Evolutionary conservation across 2,113 vertebrate species (phyloP).

Genomic region (Tragelaphus imberbis): DNA sequence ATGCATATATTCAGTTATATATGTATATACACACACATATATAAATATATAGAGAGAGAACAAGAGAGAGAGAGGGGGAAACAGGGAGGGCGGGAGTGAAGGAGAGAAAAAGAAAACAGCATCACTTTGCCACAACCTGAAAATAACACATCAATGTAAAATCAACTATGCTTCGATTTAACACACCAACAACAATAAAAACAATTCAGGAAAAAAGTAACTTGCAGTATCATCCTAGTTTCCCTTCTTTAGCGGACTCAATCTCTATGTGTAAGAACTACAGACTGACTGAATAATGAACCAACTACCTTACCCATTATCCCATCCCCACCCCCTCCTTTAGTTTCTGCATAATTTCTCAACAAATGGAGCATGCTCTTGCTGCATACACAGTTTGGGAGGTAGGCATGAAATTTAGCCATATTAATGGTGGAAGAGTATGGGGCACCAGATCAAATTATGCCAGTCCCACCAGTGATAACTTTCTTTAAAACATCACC

Average conservation of each 20-base stretch:
- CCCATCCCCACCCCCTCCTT: background rate
- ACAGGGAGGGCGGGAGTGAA: background rate
- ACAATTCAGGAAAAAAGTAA: background rate
- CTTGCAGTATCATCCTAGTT: background rate
- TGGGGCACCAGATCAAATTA: background rate
- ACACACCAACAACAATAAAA: background rate
- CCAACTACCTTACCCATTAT: background rate
- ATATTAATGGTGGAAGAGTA: background rate
- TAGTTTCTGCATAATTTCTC: background rate
- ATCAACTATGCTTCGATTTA: background rate
- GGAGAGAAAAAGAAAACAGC: background rate
- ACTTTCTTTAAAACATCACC: background rate
- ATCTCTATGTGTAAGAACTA: background rate
- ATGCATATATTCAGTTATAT: background rate
- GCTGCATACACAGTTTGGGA: background rate
- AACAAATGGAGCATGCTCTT: background rate
- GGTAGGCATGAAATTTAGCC: background rate
- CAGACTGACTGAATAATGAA: background rate
- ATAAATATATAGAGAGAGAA: background rate
- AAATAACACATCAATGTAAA: background rate
- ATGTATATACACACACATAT: background rate
- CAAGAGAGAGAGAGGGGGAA: background rate
- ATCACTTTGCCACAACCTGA: background rate
- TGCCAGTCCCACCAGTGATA: background rate
- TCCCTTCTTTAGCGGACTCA: background rate